Conservation (phyloP, 1,140 invertebrate species). For the Bombus difficillimus region DNA sequence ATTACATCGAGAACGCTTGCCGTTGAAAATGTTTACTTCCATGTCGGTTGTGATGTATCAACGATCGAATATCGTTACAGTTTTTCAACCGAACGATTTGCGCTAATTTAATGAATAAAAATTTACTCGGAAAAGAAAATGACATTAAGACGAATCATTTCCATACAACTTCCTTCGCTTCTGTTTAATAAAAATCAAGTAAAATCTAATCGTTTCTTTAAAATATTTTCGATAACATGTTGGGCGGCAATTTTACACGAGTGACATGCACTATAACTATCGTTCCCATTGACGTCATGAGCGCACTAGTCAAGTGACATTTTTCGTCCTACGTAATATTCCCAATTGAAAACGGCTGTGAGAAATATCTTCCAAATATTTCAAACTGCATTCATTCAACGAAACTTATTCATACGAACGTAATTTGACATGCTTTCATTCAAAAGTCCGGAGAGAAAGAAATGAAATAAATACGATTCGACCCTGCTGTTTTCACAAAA, state of each 20-base stretch:
- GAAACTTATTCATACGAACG: neutral
- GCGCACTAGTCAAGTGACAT: slow-evolving; percentile 1
- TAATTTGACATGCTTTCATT: neutral
- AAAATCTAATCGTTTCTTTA: neutral
- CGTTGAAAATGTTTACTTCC: neutral
- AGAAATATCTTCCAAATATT: neutral
- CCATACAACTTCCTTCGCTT: neutral
- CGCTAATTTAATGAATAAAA: slow-evolving; percentile 6
- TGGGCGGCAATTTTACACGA: slow-evolving; percentile 38
- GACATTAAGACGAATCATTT: no score
- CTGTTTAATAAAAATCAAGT: neutral
- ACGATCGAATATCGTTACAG: neutral
- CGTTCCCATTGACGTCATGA: slow-evolving; percentile 47
- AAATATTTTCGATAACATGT: slow-evolving; percentile 3
- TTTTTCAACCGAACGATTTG: neutral
- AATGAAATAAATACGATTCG: neutral
- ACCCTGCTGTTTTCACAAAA: neutral
- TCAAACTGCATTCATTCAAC: no score
- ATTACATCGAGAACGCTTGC: neutral
- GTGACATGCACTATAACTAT: slow-evolving; percentile 40
- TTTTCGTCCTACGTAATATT: neutral
- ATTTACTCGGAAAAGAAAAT: no score
- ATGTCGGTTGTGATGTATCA: neutral
- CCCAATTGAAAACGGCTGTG: neutral
- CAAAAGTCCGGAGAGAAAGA: neutral